Percentiles rank a stretch among this genome's conserved stretches.
These are phyloP conservation scores for Amblyraja radiata DNA, from an alignment of 2,797 vertebrate genomes.

Conservation along the genomic window DNA sequence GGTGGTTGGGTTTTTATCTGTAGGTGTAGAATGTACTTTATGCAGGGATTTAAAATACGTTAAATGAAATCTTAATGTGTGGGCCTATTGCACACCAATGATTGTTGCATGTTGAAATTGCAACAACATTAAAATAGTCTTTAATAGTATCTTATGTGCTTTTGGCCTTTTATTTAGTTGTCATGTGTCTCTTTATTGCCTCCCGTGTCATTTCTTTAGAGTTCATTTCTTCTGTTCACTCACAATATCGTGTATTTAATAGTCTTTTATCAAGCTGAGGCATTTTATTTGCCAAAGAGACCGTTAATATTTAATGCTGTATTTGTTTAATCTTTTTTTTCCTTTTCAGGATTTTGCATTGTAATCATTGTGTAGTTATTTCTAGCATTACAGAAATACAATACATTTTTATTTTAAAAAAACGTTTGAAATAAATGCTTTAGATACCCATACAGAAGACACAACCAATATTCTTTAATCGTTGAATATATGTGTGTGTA, in stretches of 20 bases:
- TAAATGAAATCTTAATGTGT: slow-evolving; percentile 59
- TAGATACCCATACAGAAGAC: slow-evolving; percentile 17
- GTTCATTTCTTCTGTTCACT: slow-evolving; percentile 55
- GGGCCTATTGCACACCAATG: slow-evolving; percentile 82
- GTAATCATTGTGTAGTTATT: neutral
- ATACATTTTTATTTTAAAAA: neutral
- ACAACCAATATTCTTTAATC: slow-evolving; percentile 19
- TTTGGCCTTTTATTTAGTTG: slow-evolving; percentile 99
- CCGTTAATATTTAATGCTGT: neutral
- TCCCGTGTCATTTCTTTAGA: slow-evolving; percentile 99
- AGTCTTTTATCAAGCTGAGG: slow-evolving; percentile 14
- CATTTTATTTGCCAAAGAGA: slow-evolving; percentile 36
- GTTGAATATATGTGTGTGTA: slow-evolving; percentile 16
- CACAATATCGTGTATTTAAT: slow-evolving; percentile 37
- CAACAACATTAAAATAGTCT: slow-evolving; percentile 99
- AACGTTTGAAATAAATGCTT: slow-evolving; percentile 19
- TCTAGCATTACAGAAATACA: neutral
- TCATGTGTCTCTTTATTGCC: slow-evolving; percentile 99
- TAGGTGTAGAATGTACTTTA: slow-evolving; percentile 31
- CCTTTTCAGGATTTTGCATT: slow-evolving; percentile 6
- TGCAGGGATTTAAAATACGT: slow-evolving; percentile 30
- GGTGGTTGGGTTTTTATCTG: slow-evolving; percentile 28
- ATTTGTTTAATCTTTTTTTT: slow-evolving; percentile 35
- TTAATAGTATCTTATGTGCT: slow-evolving; percentile 99
- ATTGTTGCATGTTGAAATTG: slow-evolving; percentile 99